Percentiles rank a stretch among this genome's conserved stretches.
Conservation (phyloP, 2,888 invertebrate genomes). For the Andrena marginata region DNA sequence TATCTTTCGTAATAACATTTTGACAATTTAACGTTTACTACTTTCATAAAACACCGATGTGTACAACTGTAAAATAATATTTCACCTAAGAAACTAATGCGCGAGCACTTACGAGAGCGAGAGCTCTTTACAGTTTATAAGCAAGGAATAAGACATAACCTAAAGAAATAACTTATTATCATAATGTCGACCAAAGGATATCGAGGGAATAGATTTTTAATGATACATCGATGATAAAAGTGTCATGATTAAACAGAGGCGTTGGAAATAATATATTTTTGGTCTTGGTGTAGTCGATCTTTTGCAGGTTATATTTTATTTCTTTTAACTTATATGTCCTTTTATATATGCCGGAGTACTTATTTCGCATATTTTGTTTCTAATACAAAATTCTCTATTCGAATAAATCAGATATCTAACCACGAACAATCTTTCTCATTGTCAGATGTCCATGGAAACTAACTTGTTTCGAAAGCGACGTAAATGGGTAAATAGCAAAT, state of each 20-base stretch:
- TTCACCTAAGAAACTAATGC: slow-evolving; percentile 30
- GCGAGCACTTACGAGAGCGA: background rate
- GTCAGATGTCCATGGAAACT: slow-evolving; percentile 8
- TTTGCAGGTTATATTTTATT: slow-evolving; percentile 55
- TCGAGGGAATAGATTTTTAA: background rate
- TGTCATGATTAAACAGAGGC: slow-evolving; percentile 10
- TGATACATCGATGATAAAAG: background rate
- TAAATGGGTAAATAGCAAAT: slow-evolving; percentile 30
- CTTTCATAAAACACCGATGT: slow-evolving; percentile 33
- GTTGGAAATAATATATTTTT: slow-evolving; percentile 5
- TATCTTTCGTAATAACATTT: slow-evolving; percentile 77
- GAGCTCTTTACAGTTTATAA: background rate
- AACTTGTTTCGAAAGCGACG: slow-evolving; percentile 30
- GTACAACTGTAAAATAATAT: slow-evolving; percentile 20
- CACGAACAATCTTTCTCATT: slow-evolving; percentile 24
- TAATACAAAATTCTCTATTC: background rate
- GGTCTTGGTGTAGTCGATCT: background rate
- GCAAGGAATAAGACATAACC: slow-evolving; percentile 51
- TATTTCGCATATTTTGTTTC: slow-evolving; percentile 24
- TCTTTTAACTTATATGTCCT: slow-evolving; percentile 3
- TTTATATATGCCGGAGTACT: slow-evolving; percentile 6
- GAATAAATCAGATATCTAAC: slow-evolving; percentile 4
- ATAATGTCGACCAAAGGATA: slow-evolving; percentile 1
- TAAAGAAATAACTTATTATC: slow-evolving; percentile 28
- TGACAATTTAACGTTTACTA: slow-evolving; percentile 39